These are phyloP conservation scores for Agrotis clavis DNA, from an alignment of 2,888 invertebrate genomes.

Conservation along the genomic window DNA sequence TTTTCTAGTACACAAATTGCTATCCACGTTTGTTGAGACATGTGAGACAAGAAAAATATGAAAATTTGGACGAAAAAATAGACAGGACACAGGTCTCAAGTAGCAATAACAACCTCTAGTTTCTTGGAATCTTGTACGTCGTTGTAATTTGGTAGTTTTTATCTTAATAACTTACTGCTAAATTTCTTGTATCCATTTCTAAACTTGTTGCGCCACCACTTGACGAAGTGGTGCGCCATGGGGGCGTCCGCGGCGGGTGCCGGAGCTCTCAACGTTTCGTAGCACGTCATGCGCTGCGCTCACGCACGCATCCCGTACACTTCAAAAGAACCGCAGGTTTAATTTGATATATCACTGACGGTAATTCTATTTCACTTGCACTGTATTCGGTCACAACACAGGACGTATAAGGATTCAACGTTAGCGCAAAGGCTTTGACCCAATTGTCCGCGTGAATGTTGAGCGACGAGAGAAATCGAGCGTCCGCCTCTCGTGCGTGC, in stretches of 20 bases:
- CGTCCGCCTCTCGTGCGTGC: slow-evolving; percentile 80
- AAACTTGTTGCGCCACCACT: slow-evolving; percentile 95
- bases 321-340: slow-evolving; percentile 88
- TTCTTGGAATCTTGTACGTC: slow-evolving; percentile 7
- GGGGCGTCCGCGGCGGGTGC: slow-evolving; percentile 91
- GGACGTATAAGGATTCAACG: slow-evolving; percentile 75
- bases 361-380: slow-evolving; percentile 80
- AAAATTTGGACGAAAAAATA: neutral
- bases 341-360: slow-evolving; percentile 79
- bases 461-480: slow-evolving; percentile 70
- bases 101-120: slow-evolving; percentile 12
- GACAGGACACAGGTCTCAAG: neutral
- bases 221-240: slow-evolving; percentile 94
- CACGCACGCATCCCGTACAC: slow-evolving; percentile 91
- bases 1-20: neutral
- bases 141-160: slow-evolving; percentile 1
- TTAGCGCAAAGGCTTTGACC: slow-evolving; percentile 84
- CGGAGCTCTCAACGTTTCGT: slow-evolving; percentile 91
- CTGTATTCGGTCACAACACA: slow-evolving; percentile 83
- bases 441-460: slow-evolving; percentile 88
- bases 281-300: slow-evolving; percentile 92
- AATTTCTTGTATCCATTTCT: slow-evolving; percentile 94
- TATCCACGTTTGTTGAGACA: neutral
- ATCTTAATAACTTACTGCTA: slow-evolving; percentile 90
- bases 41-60: slow-evolving; percentile 9